phyloP scores from a whole-genome alignment of 2,888 invertebrate genomes.

The Pherbina coryleti region DNA sequence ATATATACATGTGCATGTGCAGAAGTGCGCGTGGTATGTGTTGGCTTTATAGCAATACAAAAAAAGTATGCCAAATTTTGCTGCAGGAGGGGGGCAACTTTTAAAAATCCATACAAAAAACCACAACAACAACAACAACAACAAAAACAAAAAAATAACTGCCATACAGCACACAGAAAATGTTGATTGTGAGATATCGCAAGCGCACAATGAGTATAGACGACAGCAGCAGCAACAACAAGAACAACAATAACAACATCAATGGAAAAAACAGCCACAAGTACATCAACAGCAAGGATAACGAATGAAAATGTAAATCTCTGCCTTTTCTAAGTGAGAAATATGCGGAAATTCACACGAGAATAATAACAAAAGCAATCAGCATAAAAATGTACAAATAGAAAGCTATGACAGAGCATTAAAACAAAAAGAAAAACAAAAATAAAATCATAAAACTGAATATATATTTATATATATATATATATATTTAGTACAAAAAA shows the following conservation, averaged over 20 bases:
- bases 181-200: constrained; percentile 56
- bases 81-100: not conserved
- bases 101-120: constrained; percentile 20
- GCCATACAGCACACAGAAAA: constrained; percentile 43
- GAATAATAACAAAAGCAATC: constrained; percentile 35
- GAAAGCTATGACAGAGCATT: not conserved
- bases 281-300: constrained; percentile 45
- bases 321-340: constrained; percentile 45
- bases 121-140: constrained; percentile 32
- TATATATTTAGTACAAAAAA: too few relatives aligned
- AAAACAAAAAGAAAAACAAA: not conserved
- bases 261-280: not conserved
- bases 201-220: not conserved
- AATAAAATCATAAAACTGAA: too few relatives aligned
- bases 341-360: constrained; percentile 45
- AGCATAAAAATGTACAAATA: constrained; percentile 30
- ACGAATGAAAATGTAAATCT: constrained; percentile 46
- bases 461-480: too few relatives aligned
- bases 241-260: not conserved
- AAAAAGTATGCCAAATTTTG: not conserved
- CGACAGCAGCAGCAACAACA: not conserved
- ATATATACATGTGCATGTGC: not conserved
- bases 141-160: constrained; percentile 28
- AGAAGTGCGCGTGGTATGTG: not conserved
- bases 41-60: not conserved